These are phyloP conservation scores for Drosophila anceps DNA, from an alignment of 2,888 invertebrate genomes.

Conservation along the genomic window DNA sequence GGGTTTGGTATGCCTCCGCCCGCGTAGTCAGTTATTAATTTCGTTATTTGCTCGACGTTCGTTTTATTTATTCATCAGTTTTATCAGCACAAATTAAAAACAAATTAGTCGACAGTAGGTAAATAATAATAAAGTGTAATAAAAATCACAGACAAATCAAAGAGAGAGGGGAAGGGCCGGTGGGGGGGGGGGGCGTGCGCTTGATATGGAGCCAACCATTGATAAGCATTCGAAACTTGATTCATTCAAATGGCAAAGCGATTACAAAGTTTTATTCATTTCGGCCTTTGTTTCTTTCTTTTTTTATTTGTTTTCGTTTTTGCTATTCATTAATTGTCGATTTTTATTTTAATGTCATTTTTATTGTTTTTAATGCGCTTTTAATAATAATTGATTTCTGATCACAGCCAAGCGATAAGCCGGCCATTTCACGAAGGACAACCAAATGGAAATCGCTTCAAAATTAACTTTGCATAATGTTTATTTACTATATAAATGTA, in stretches of 20 bases:
- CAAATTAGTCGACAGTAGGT: constrained; percentile 81
- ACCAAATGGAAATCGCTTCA: constrained; percentile 17
- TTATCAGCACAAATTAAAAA: constrained; percentile 82
- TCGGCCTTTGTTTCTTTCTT: constrained; percentile 6
- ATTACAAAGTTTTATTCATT: constrained; percentile 64
- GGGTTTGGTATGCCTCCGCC: neutral
- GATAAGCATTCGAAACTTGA: constrained; percentile 61
- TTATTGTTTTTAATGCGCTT: constrained; percentile 77
- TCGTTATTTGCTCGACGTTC: constrained; percentile 69
- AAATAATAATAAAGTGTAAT: constrained; percentile 80
- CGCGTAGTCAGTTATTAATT: constrained; percentile 66
- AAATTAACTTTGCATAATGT: neutral
- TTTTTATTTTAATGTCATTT: constrained; percentile 62
- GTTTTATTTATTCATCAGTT: constrained; percentile 75
- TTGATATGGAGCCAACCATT: constrained; percentile 44
- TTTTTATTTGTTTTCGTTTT: constrained; percentile 16
- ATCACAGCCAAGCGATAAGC: constrained; percentile 60
- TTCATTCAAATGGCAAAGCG: constrained; percentile 57
- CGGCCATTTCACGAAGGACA: constrained; percentile 18
- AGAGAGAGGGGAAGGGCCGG: neutral
- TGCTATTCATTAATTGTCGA: constrained; percentile 7
- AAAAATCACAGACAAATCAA: constrained; percentile 67
- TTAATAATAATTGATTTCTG: constrained; percentile 76
- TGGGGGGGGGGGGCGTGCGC: neutral
- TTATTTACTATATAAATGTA: neutral